A percentile compares a stretch with the other conserved stretches of the same genome.
These are phyloP conservation scores for Alca torda DNA, from an alignment of 2,797 vertebrate genomes.

Conservation along the genomic window DNA sequence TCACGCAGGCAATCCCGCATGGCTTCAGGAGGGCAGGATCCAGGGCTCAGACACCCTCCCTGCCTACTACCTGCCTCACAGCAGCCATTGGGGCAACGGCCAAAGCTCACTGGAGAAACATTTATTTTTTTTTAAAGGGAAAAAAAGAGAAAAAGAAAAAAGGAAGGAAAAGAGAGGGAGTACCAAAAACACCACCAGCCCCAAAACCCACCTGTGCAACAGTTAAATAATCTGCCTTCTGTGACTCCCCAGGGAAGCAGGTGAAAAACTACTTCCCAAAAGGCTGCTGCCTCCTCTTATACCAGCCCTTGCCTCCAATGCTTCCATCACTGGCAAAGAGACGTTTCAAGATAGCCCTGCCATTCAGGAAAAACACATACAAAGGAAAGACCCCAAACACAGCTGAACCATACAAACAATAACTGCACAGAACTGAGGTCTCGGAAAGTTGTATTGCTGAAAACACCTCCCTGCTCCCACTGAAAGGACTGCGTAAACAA, in stretches of 20 bases:
- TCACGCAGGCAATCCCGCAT: background rate
- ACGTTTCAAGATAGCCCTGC: slow-evolving; percentile 46
- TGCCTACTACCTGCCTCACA: background rate
- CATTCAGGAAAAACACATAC: slow-evolving; percentile 44
- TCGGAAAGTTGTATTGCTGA: slow-evolving; percentile 66
- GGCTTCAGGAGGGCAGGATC: background rate
- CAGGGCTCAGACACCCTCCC: background rate
- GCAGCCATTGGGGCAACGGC: background rate
- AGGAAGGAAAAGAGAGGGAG: background rate
- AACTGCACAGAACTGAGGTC: slow-evolving; percentile 62
- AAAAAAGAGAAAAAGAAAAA: background rate
- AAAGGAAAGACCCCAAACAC: slow-evolving; percentile 52
- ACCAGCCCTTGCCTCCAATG: background rate
- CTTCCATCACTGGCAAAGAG: slow-evolving; percentile 56
- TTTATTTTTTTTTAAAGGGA: background rate
- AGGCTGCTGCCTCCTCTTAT: slow-evolving; percentile 17
- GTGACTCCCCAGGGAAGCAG: background rate
- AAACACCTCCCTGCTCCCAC: slow-evolving; percentile 46
- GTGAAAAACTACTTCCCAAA: slow-evolving; percentile 4
- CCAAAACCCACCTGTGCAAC: slow-evolving; percentile 10
- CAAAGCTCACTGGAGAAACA: background rate
- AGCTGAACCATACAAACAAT: slow-evolving; percentile 23
- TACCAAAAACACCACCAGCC: background rate
- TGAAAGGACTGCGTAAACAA: slow-evolving; percentile 32
- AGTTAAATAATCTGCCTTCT: background rate